Base-by-base conservation (phyloP, 1,140 invertebrate genomes). In the Muscidifurax raptorellus region DNA sequence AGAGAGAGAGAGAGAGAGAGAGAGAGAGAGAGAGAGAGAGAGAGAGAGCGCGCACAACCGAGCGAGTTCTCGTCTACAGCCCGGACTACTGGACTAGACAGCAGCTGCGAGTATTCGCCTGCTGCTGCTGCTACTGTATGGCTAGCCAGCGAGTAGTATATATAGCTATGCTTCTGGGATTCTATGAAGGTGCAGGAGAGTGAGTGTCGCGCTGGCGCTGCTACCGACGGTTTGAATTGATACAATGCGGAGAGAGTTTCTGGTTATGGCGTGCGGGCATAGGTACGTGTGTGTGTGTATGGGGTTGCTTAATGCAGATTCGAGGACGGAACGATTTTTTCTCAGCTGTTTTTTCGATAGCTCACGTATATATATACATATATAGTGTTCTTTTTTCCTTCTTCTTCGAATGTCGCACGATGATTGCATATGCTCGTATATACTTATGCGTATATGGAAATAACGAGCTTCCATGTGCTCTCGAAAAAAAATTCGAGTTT, bases 51-150 rank as follows among this genome's bases (percentile, higher is more conserved):
- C n/a, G n/a, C n/a, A n/a, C 18, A 59, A 18, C 18, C 52, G 18
- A 59, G 52, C 52, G 52, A 59, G 18, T n/a, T 59, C 52, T 59
- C 52, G 52, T n/a, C 52, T 4, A 7, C 52, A 59, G 52, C 52
- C 66, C 25, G 25, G 27, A 69, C 66, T 69, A 69, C 66, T 69
- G 66, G 66, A 69, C 66, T 27, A 69, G 66, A 69, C 66, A 69
- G 66, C 66, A 30, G 66, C 66, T 30, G 66, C 66, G 27, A 30
- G 25, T 27, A 59, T n/a, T 59, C 22, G 22, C 7, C 15, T 47
- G 7, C n/a, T n/a, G n/a, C n/a, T n/a, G n/a, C n/a, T n/a, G n/a
- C n/a, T n/a, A n/a, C n/a, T n/a, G n/a, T n/a, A n/a, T n/a, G n/a
- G n/a, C n/a, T 44, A 40, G 72, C 22, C 30, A 13, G 72, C 72